These are phyloP conservation scores for Syndactyla subalaris DNA, from an alignment of 2,797 vertebrate genomes.

Conservation along the genomic window DNA sequence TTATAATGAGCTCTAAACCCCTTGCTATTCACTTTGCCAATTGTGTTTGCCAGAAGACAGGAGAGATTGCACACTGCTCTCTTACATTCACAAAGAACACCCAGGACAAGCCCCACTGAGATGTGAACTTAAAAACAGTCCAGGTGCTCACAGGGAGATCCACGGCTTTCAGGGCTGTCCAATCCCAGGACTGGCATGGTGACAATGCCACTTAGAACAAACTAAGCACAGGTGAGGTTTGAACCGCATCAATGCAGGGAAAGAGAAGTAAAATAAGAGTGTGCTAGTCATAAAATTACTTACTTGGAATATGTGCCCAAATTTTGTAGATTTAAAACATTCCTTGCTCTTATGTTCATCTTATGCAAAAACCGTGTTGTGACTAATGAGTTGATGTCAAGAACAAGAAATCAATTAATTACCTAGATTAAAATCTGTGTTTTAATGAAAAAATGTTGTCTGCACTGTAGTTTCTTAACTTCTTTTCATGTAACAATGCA, in stretches of 20 bases:
- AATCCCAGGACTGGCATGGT: not conserved
- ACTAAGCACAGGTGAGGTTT: not conserved
- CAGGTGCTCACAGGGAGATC: not conserved
- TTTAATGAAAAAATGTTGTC: not conserved
- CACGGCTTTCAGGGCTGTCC: fast-evolving
- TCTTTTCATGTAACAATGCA: not conserved
- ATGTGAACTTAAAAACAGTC: not conserved
- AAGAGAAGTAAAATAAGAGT: not conserved
- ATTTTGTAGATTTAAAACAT: not conserved
- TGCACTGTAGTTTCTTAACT: not conserved
- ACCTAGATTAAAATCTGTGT: slow-evolving; percentile 9
- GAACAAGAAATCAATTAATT: slow-evolving; percentile 44
- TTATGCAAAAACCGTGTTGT: slow-evolving; percentile 22
- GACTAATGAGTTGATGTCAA: not conserved
- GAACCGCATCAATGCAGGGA: not conserved
- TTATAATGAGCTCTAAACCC: not conserved
- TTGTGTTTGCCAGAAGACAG: not conserved
- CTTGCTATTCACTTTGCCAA: not conserved
- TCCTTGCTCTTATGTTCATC: not conserved
- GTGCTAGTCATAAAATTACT: not conserved
- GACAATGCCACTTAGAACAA: not conserved
- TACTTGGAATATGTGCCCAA: not conserved
- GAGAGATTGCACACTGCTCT: fast-evolving
- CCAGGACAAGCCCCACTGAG: not conserved
- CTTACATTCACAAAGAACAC: fast-evolving